A percentile compares a stretch with the other conserved stretches of the same genome.
phyloP scores from a whole-genome alignment of 2,888 invertebrate genomes.

The Vesta saturnalis region DNA sequence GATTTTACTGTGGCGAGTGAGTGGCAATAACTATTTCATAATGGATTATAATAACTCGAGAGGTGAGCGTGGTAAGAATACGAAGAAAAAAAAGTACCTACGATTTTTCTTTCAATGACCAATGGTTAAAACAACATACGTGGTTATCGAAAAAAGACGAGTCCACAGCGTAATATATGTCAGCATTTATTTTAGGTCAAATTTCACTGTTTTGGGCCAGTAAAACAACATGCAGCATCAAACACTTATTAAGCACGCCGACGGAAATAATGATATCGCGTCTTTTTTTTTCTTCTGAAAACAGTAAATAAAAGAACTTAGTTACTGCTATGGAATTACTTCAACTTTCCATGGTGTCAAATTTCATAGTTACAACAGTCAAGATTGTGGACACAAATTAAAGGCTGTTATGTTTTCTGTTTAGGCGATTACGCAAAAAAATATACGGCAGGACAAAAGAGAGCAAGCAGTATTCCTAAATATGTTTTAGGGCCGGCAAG shows the following conservation, averaged over 20 bases:
- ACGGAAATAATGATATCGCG: no score
- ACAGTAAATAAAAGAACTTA: slow-evolving; percentile 1
- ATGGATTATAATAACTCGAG: slow-evolving; percentile 2
- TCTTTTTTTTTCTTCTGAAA: slow-evolving; percentile 3
- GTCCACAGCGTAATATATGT: slow-evolving; percentile 15
- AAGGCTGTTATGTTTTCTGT: not conserved
- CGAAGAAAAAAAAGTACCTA: slow-evolving; percentile 12
- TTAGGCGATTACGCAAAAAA: not conserved
- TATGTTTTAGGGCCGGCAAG: not conserved
- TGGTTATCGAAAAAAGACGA: slow-evolving; percentile 13
- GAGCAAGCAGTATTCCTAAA: not conserved
- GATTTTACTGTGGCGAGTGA: not conserved
- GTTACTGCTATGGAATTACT: slow-evolving; percentile 9
- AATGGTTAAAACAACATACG: slow-evolving; percentile 13
- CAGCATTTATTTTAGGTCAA: slow-evolving; percentile 11
- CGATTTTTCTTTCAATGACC: slow-evolving; percentile 16
- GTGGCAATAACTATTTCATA: not conserved
- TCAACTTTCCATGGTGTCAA: slow-evolving; percentile 6
- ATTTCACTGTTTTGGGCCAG: slow-evolving; percentile 1
- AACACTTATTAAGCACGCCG: slow-evolving; percentile 6
- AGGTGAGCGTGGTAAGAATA: no score
- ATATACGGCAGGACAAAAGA: not conserved
- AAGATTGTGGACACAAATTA: not conserved
- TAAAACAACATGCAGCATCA: slow-evolving; percentile 16
- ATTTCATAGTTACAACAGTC: not conserved